These are phyloP conservation scores for Sparus aurata DNA, from an alignment of 2,797 vertebrate species.

Conservation along the genomic window DNA sequence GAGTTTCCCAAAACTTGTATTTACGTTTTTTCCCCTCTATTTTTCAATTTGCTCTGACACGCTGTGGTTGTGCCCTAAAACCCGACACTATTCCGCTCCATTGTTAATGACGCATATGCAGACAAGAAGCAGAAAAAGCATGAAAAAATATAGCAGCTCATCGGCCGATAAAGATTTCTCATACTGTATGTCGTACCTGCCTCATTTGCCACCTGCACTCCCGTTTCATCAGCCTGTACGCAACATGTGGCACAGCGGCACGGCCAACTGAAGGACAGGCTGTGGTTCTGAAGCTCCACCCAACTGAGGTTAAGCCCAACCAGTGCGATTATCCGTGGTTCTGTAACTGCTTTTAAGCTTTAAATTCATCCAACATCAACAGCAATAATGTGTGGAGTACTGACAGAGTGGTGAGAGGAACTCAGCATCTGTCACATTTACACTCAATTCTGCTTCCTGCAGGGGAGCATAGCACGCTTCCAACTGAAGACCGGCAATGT, in stretches of 20 bases:
- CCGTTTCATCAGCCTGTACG: neutral
- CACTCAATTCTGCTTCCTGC: conserved; percentile 39
- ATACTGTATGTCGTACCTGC: neutral
- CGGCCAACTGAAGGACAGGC: neutral
- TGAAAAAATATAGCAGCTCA: neutral
- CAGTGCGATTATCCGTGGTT: conserved; percentile 28
- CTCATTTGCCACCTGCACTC: neutral
- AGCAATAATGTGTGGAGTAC: conserved; percentile 27
- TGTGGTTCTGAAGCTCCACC: neutral
- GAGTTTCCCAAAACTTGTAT: neutral
- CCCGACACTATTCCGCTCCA: neutral
- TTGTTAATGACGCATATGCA: neutral
- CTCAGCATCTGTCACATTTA: conserved; percentile 48
- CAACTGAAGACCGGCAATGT: conserved; percentile 18
- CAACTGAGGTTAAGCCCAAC: neutral
- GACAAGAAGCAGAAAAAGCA: neutral
- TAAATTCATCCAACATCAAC: conserved; percentile 41
- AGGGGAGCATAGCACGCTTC: conserved; percentile 13
- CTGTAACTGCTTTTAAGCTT: conserved; percentile 3
- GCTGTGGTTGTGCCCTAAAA: neutral
- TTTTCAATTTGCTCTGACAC: neutral
- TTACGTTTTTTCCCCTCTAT: neutral
- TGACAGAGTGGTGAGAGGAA: conserved; percentile 49
- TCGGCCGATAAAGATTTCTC: neutral
- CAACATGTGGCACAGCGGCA: neutral